These are phyloP conservation scores for Lordiphosa fenestrarum DNA, from an alignment of 2,888 invertebrate species.

Conservation along the genomic window DNA sequence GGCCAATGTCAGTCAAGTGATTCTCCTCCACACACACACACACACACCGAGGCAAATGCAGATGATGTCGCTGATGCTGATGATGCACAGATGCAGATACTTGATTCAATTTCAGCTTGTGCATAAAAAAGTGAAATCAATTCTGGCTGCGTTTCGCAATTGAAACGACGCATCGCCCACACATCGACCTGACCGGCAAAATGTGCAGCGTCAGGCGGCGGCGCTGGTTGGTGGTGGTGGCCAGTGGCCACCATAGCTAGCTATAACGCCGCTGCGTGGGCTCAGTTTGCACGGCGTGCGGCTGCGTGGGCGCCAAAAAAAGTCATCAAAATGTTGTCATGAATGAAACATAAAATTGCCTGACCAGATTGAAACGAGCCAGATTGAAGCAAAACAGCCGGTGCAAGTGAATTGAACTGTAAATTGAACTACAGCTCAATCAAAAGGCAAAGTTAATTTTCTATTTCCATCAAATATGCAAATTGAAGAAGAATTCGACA, in stretches of 20 bases:
- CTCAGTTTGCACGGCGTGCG: slow-evolving; percentile 3
- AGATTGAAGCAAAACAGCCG: slow-evolving; percentile 21
- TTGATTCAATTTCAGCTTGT: slow-evolving; percentile 12
- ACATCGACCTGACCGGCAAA: slow-evolving; percentile 2
- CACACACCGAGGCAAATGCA: slow-evolving; percentile 8
- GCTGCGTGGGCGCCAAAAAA: slow-evolving; percentile 7
- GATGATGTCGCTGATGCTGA: slow-evolving; percentile 12
- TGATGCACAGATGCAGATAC: slow-evolving; percentile 23
- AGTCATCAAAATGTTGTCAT: slow-evolving; percentile 7
- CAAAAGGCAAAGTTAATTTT: slow-evolving; percentile 5
- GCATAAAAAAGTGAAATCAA: slow-evolving; percentile 63
- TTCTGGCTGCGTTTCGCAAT: slow-evolving; percentile 62
- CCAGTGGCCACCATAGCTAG: not conserved
- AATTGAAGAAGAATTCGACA: too few species aligned
- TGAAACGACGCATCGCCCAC: slow-evolving; percentile 46
- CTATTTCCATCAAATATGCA: not conserved
- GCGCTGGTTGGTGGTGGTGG: not conserved
- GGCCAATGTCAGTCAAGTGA: slow-evolving; percentile 72
- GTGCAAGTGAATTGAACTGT: slow-evolving; percentile 10
- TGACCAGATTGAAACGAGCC: slow-evolving; percentile 1
- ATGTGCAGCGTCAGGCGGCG: slow-evolving; percentile 4
- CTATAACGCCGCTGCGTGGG: slow-evolving; percentile 2
- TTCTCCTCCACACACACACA: slow-evolving; percentile 33
- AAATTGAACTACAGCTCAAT: slow-evolving; percentile 6
- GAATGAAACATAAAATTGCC: slow-evolving; percentile 11